A percentile compares a stretch with the other conserved stretches of the same genome.
These are phyloP conservation scores for Clostera curtula DNA, from an alignment of 2,888 invertebrate genomes.

Conservation along the genomic window DNA sequence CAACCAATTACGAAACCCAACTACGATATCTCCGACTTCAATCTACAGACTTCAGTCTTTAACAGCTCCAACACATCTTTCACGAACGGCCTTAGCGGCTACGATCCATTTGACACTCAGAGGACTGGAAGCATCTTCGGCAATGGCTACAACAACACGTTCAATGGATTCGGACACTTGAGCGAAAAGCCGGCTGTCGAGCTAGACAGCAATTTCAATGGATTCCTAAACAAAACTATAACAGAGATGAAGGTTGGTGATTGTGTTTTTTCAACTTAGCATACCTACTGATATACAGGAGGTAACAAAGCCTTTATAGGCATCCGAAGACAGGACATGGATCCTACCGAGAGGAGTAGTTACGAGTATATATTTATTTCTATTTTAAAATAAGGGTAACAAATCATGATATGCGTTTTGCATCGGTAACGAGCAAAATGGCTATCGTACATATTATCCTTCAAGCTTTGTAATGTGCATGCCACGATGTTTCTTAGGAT, in stretches of 20 bases:
- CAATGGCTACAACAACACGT: constrained; percentile 51
- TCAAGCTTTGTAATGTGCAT: too few relatives aligned
- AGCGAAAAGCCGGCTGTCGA: constrained; percentile 66
- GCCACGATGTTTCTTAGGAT: too few relatives aligned
- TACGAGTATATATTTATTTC: too few relatives aligned
- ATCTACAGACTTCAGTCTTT: constrained; percentile 61
- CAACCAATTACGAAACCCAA: constrained; percentile 41
- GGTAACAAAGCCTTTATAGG: too few relatives aligned
- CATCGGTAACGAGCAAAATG: too few relatives aligned
- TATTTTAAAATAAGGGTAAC: too few relatives aligned
- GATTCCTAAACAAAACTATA: constrained; percentile 86
- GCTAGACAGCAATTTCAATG: constrained; percentile 79
- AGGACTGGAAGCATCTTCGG: constrained; percentile 69
- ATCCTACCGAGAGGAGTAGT: too few relatives aligned
- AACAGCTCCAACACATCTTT: constrained; percentile 46
- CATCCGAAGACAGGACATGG: too few relatives aligned
- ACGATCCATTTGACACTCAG: constrained; percentile 91
- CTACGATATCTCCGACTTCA: constrained; percentile 65
- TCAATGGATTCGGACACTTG: constrained; percentile 63
- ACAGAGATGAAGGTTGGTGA: constrained; percentile 87
- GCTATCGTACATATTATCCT: too few relatives aligned
- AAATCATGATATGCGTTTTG: too few relatives aligned
- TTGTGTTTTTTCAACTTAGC: too few relatives aligned
- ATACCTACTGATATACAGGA: too few relatives aligned
- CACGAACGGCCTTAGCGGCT: constrained; percentile 61